phyloP scores from a whole-genome alignment of 2,113 vertebrate species.

The Jaculus jaculus region DNA sequence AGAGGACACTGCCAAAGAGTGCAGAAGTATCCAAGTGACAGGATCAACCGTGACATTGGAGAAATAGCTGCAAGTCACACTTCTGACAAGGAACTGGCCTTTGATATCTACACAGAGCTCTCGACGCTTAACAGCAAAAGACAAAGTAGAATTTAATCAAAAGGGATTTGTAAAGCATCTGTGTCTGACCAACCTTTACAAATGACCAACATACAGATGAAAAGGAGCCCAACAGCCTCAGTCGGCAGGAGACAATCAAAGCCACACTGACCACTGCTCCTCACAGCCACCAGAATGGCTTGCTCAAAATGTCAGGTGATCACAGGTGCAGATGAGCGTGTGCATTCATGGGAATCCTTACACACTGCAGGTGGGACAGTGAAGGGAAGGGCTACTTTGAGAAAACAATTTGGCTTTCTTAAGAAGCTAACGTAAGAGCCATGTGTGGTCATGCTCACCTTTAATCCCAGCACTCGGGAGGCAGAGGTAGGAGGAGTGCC shows the following conservation, averaged over 20 bases:
- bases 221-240: not conserved
- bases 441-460: no score
- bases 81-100: not conserved
- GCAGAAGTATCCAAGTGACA: not conserved
- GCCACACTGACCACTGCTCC: not conserved
- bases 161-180: not conserved
- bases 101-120: not conserved
- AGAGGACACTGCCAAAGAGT: not conserved
- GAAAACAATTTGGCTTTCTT: not conserved
- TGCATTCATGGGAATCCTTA: not conserved
- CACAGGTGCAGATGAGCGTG: not conserved
- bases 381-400: not conserved
- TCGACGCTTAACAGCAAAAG: not conserved
- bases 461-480: no score
- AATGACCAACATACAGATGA: not conserved
- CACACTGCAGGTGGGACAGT: not conserved
- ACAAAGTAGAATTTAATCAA: not conserved
- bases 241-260: not conserved
- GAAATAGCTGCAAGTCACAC: conserved; percentile 12
- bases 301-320: not conserved
- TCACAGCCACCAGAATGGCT: not conserved
- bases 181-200: not conserved
- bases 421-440: not conserved
- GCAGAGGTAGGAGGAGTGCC: no score
- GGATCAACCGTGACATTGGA: not conserved